phyloP scores from a whole-genome alignment of 2,888 invertebrate genomes.

The Leuctra nigra region DNA sequence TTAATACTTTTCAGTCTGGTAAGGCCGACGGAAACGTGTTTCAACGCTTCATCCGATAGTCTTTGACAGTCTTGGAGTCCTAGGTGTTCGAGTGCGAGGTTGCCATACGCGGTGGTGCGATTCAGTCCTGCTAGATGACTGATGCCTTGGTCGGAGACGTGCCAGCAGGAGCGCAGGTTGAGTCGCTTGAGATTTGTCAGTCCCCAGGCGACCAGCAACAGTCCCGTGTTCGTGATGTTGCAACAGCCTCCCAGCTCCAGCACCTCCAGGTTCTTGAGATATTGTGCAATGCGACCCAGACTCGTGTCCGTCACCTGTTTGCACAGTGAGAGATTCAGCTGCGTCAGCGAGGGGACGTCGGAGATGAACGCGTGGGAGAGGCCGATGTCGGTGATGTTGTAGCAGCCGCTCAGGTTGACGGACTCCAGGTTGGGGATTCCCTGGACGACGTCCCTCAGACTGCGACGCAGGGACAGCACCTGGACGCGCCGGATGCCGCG shows the following conservation, averaged over 20 bases:
- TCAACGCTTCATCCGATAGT: slow-evolving; percentile 83
- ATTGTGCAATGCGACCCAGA: slow-evolving; percentile 75
- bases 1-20: slow-evolving; percentile 78
- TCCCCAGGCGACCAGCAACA: slow-evolving; percentile 82
- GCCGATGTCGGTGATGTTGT: slow-evolving; percentile 83
- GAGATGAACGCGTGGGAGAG: slow-evolving; percentile 74
- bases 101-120: slow-evolving; percentile 56
- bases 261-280: slow-evolving; percentile 76
- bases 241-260: slow-evolving; percentile 89
- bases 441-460: slow-evolving; percentile 76
- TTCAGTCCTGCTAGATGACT: slow-evolving; percentile 75
- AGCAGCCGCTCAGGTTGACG: slow-evolving; percentile 87
- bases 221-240: slow-evolving; percentile 82
- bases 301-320: slow-evolving; percentile 93
- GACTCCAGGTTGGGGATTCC: slow-evolving; percentile 82
- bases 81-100: slow-evolving; percentile 72
- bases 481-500: slow-evolving; percentile 86
- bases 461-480: slow-evolving; percentile 75
- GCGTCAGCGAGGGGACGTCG: slow-evolving; percentile 68
- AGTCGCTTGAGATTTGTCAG: slow-evolving; percentile 74
- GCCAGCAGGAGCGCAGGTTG: slow-evolving; percentile 88
- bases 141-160: slow-evolving; percentile 85
- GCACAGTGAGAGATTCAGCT: slow-evolving; percentile 83
- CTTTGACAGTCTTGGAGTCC: slow-evolving; percentile 93
- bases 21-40: slow-evolving; percentile 76